Percentiles rank a stretch among this genome's conserved stretches.
These are phyloP conservation scores for Dastarcus helophoroides DNA, from an alignment of 2,888 invertebrate genomes.

Conservation along the genomic window DNA sequence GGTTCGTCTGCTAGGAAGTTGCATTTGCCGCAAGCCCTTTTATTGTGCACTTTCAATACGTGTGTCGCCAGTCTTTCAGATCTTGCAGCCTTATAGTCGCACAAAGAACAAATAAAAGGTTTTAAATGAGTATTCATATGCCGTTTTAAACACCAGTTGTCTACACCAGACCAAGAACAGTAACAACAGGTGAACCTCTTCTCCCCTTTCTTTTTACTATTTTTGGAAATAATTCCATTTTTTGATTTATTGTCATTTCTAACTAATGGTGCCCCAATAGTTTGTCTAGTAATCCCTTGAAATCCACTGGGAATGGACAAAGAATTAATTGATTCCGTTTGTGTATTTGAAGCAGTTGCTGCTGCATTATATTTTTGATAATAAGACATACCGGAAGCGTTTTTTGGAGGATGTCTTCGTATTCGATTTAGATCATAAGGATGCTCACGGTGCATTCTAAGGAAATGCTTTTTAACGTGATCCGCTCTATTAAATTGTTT, in stretches of 20 bases:
- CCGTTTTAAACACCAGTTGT: conserved; percentile 87
- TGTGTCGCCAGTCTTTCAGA: conserved; percentile 83
- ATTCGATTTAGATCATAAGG: conserved; percentile 78
- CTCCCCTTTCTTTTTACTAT: conserved; percentile 35
- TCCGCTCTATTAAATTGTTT: conserved; percentile 91
- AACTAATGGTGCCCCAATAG: conserved; percentile 9
- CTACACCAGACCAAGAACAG: conserved; percentile 86
- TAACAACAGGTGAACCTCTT: conserved; percentile 64
- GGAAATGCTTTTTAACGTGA: conserved; percentile 88
- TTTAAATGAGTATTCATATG: conserved; percentile 89
- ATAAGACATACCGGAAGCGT: conserved; percentile 42
- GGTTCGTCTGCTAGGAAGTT: conserved; percentile 78
- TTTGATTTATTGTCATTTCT: conserved; percentile 5
- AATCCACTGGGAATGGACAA: conserved; percentile 31
- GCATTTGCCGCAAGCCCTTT: conserved; percentile 81
- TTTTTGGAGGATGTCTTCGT: conserved; percentile 51
- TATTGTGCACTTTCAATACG: conserved; percentile 84
- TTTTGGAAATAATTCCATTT: conserved; percentile 22
- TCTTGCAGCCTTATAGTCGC: conserved; percentile 88
- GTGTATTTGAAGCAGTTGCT: conserved; percentile 21
- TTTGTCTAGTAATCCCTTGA: conserved; percentile 23
- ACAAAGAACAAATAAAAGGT: conserved; percentile 80
- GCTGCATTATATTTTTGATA: conserved; percentile 36
- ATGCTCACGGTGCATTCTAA: conserved; percentile 84
- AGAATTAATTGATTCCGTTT: conserved; percentile 21